Percentiles rank a stretch among this genome's conserved stretches.
Evolutionary conservation across 2,797 vertebrate genomes (phyloP).

Genomic region (Galaxias olidus): DNA sequence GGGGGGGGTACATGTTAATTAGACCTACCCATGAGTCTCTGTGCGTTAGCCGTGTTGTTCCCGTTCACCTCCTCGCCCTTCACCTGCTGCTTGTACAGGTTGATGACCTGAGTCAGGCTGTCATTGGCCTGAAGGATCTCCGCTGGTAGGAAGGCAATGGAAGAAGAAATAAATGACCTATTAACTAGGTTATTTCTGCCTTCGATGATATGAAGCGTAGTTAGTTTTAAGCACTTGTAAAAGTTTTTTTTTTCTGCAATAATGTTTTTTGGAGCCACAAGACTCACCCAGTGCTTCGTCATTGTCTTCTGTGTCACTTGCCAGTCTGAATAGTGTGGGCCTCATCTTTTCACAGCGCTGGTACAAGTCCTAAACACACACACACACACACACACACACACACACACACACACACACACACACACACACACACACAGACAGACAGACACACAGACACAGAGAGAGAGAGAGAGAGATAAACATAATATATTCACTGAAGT

Average conservation of each 20-base stretch:
- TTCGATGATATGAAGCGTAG: no score
- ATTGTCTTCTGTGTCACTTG: constrained; percentile 97
- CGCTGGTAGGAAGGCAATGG: constrained; percentile 66
- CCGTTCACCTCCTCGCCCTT: constrained; percentile 92
- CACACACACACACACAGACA: constrained; percentile 11
- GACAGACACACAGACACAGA: background rate
- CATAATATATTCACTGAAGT: background rate
- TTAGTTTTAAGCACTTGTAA: background rate
- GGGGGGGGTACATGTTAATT: background rate
- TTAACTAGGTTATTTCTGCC: no score
- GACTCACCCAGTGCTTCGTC: constrained; percentile 92
- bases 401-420: constrained; percentile 1
- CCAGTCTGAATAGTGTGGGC: constrained; percentile 92
- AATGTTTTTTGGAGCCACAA: background rate
- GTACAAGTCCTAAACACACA: constrained; percentile 63
- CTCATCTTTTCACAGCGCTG: constrained; percentile 84
- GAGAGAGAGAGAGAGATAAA: no score
- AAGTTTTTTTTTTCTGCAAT: background rate
- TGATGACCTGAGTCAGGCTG: constrained; percentile 96
- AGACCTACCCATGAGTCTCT: constrained; percentile 52
- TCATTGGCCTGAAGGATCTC: constrained; percentile 98
- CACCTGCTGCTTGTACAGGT: constrained; percentile 92
- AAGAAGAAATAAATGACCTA: background rate
- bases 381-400: constrained; percentile 10
- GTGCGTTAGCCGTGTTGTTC: constrained; percentile 66